Evolutionary conservation across 2,113 vertebrate genomes (phyloP), one percentile per base, ranked within the genome.

Genomic region (Desmodus rotundus): DNA sequence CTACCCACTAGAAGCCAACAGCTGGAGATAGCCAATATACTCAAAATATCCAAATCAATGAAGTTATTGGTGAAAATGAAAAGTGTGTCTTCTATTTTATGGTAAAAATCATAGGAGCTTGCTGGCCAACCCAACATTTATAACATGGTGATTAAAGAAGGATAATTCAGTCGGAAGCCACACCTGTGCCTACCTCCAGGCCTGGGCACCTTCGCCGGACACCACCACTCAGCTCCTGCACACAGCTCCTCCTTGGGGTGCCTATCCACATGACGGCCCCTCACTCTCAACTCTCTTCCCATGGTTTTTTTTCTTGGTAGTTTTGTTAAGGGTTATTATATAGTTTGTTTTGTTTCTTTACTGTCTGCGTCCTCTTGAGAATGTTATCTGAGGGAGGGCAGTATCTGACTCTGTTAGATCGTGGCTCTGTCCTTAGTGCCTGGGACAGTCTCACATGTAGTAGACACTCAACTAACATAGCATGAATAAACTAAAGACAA

Each of bases 131-230:
- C 61, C 26, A 31, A 63, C 6, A 63, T 63, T 63, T 63, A 63
- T 6, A 63, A 5, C 38, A 10, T 0, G 0, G 47, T 11, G 63
- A 16, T 10, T 19, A 47, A 0, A 36, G 28, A n/a, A 93, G 33
- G 54, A 13, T 3, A 4, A 41, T 8, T 26, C 4, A 11, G 54
- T 20, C 28, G 9, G 36, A 7, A 76, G 54, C 63, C 28, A 26
- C 3, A 17, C 33, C 4, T 0, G 14, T 0, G 2, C 38, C 31
- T 31, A 2, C 11, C 3, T 22, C 1, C 0, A 14, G 41, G 24
- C 3, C 50, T 0, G 4, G 8, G 13, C 24, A 1, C 4, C n/a
- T 43, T 24, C 24, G 8, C 24, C 28, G 15, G 2, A 5, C 0
- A 7, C 16, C 0, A 13, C 36, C 67, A 19, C 4, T 22, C 61